These are phyloP conservation scores for Morpho deidamia DNA, from an alignment of 2,888 invertebrate genomes.

Conservation along the genomic window DNA sequence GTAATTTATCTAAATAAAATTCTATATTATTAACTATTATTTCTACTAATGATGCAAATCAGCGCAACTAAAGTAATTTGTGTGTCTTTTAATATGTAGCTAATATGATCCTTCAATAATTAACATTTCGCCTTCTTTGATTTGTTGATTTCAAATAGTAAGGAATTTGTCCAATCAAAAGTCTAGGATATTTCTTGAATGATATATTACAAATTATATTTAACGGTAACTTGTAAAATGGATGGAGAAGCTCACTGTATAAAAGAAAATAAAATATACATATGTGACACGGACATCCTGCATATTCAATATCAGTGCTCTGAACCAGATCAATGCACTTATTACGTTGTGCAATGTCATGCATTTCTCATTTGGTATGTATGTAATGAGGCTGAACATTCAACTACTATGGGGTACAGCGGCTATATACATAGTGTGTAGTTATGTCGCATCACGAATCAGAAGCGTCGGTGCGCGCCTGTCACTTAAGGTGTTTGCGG, in stretches of 20 bases:
- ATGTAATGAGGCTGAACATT: conserved; percentile 50
- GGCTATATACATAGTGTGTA: conserved; percentile 67
- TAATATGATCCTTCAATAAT: background rate
- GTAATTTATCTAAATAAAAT: background rate
- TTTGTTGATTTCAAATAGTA: too few relatives aligned
- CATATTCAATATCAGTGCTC: conserved; percentile 52
- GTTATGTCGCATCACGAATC: conserved; percentile 48
- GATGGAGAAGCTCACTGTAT: background rate
- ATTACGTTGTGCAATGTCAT: conserved; percentile 64
- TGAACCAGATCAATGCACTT: conserved; percentile 58
- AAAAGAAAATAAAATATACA: background rate
- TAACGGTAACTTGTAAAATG: background rate
- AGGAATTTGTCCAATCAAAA: too few relatives aligned
- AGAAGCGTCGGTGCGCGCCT: conserved; percentile 67
- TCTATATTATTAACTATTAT: conserved; percentile 1
- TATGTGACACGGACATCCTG: conserved; percentile 48
- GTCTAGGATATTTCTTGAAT: too few relatives aligned
- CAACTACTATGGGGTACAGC: conserved; percentile 62
- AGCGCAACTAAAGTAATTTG: conserved; percentile 10
- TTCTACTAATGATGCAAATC: conserved; percentile 6
- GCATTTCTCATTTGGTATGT: conserved; percentile 47
- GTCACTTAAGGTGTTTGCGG: conserved; percentile 69
- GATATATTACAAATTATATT: background rate
- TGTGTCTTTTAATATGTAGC: background rate
- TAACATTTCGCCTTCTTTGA: too few relatives aligned